Evolutionary conservation across 2,797 vertebrate genomes (phyloP).

Genomic region (Rousettus madagascariensis): DNA sequence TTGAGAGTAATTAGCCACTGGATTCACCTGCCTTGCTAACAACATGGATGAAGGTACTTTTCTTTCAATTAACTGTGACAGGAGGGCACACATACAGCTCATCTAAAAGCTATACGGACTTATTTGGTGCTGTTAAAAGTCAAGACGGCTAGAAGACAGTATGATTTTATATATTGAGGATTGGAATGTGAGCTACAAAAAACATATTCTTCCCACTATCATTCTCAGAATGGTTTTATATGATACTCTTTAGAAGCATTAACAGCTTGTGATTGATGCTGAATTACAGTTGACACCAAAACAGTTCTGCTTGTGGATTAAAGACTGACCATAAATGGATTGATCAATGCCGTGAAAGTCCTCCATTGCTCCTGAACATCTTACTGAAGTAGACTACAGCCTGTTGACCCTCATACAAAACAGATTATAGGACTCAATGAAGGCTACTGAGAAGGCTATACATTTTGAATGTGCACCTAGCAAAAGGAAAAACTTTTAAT

Average conservation of each 20-base stretch:
- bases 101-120: background rate
- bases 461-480: background rate
- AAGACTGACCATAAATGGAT: background rate
- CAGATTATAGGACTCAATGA: background rate
- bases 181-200: background rate
- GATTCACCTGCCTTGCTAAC: constrained; percentile 53
- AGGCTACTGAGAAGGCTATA: background rate
- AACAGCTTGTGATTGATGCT: background rate
- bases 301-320: background rate
- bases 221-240: background rate
- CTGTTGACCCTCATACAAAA: background rate
- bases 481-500: background rate
- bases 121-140: background rate
- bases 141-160: background rate
- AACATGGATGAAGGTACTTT: constrained; percentile 43
- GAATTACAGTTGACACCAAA: constrained; percentile 24
- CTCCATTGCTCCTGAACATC: background rate
- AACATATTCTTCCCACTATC: background rate
- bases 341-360: background rate
- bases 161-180: background rate
- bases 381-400: background rate
- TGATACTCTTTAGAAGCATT: background rate
- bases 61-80: constrained; percentile 67
- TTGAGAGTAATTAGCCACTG: constrained; percentile 46
- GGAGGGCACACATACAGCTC: background rate